A percentile compares a stretch with the other conserved stretches of the same genome.
Evolutionary conservation across 2,888 invertebrate species (phyloP).

Genomic region (Phymatocera aterrima): DNA sequence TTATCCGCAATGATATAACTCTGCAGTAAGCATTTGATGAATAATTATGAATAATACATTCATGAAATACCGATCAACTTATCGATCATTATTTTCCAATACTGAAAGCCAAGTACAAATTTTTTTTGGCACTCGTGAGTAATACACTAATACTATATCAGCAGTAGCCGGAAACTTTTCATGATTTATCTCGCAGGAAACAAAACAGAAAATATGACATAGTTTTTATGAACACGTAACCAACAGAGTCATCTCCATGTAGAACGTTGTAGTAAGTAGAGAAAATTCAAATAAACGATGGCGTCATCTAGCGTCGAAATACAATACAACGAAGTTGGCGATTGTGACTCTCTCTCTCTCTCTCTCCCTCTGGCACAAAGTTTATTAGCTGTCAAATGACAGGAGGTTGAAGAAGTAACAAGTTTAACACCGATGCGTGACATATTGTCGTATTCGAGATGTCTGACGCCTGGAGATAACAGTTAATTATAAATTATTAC

Average conservation of each 20-base stretch:
- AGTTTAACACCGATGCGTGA: not conserved
- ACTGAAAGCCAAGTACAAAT: too few relatives aligned
- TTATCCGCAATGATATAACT: too few relatives aligned
- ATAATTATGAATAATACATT: too few relatives aligned
- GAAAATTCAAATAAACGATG: not conserved
- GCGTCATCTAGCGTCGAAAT: not conserved
- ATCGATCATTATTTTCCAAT: too few relatives aligned
- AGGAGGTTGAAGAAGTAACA: not conserved
- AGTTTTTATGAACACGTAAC: not conserved
- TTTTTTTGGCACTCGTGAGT: too few relatives aligned
- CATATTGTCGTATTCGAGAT: not conserved
- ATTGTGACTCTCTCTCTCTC: too few relatives aligned
- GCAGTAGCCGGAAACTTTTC: not conserved
- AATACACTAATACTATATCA: too few relatives aligned
- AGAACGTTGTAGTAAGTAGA: not conserved
- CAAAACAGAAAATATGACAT: not conserved
- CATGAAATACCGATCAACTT: too few relatives aligned
- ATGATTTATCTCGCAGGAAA: not conserved
- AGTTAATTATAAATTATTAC: conserved; percentile 21
- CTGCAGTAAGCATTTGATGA: too few relatives aligned
- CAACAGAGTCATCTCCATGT: not conserved
- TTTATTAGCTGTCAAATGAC: conserved; percentile 34
- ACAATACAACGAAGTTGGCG: not conserved
- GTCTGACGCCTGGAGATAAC: conserved; percentile 21
- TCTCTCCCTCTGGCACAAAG: too few relatives aligned